Evolutionary conservation across 1,140 invertebrate species (phyloP), one percentile per base, ranked within the genome.

Genomic region (Pinna nobilis): DNA sequence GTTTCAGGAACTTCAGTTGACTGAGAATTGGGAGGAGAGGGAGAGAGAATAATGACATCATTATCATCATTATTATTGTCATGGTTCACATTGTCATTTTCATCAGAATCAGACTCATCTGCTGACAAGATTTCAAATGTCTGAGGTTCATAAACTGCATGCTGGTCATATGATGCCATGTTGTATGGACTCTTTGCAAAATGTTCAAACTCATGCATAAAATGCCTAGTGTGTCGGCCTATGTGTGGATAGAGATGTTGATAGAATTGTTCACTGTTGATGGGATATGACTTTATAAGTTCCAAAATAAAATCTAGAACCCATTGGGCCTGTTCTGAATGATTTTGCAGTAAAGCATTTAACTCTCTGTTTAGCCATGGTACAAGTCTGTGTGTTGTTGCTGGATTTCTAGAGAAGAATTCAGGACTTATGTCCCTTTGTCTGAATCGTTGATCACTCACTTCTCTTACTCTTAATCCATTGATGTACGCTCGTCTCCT

Each of bases 301-400:
- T 93, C 91, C 76, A 94, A 87, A 50, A 97, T 94, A 18, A 93
- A 83, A 63, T 92, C 89, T 65, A 95, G 87, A 2, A 95, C 91
- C 78, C 93, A 92, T 32, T 92, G 90, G 35, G 90, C 83, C 70
- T 93, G 92, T n/a, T 79, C 67, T 41, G 87, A 84, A 74, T 88
- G 91, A 77, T 93, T 88, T 78, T 91, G 75, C 3, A 91, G 49
- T 15, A 96, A 84, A 80, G 93, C 93, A 86, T 92, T 91, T 18
- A 98, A 89, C 90, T 98, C 96, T 69, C 96, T 91, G 83, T 94
- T 94, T 1, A 98, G 89, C 95, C 96, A 98, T 0, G 94, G 95
- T 55, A 95, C 92, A 39, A 98, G 87, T 2, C 96, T 92, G 87
- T 94, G 93, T 60, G 93, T 92, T 85, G 94, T 93, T 30, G 93